Conservation (phyloP, 2,113 vertebrate genomes). For the Tetraodon nigroviridis region DNA sequence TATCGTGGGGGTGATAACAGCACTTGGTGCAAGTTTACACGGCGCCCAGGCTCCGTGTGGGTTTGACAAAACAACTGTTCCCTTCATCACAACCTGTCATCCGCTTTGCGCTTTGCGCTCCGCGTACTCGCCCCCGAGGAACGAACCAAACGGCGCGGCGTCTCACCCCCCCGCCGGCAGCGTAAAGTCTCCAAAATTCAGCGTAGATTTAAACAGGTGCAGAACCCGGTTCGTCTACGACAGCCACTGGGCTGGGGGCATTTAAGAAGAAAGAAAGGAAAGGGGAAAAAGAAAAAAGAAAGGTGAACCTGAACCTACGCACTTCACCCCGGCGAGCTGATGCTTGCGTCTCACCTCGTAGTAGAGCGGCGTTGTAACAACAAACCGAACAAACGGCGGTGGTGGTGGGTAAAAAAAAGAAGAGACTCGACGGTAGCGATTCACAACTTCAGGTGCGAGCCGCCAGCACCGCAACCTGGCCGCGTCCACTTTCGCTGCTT, state of each 20-base stretch:
- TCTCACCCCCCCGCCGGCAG: slow-evolving; percentile 8
- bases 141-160: slow-evolving; percentile 31
- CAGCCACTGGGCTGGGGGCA: slow-evolving; percentile 6
- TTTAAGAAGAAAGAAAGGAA: not conserved
- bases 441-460: slow-evolving; percentile 29
- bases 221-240: slow-evolving; percentile 16
- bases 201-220: slow-evolving; percentile 42
- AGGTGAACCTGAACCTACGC: slow-evolving; percentile 48
- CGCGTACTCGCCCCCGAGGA: slow-evolving; percentile 45
- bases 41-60: not conserved
- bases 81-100: slow-evolving; percentile 51
- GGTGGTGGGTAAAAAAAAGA: too few species aligned
- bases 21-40: not conserved
- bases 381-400: slow-evolving; percentile 31
- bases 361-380: slow-evolving; percentile 21
- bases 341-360: slow-evolving; percentile 16
- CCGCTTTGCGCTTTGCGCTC: slow-evolving; percentile 10
- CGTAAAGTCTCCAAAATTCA: slow-evolving; percentile 17
- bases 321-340: slow-evolving; percentile 44
- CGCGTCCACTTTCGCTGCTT: slow-evolving; percentile 18
- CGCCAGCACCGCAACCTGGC: not conserved
- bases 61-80: not conserved
- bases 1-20: slow-evolving; percentile 14
- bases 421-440: too few species aligned
- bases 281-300: slow-evolving; percentile 7